phyloP scores from a whole-genome alignment of 2,113 vertebrate species.

The Otolemur garnettii region DNA sequence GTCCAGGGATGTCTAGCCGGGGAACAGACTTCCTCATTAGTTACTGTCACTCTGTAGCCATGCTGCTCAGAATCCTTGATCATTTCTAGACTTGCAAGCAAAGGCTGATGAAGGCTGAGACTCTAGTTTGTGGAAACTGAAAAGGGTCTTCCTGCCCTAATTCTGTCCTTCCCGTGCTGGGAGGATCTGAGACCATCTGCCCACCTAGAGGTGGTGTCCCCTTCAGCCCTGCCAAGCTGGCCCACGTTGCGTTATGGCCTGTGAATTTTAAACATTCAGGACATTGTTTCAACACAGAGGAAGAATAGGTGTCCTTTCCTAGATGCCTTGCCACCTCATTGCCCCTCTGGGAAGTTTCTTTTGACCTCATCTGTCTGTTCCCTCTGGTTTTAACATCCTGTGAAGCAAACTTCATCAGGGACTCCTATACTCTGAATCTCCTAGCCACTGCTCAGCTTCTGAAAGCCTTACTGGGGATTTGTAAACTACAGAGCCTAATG shows the following conservation, averaged over 20 bases:
- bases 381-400: background rate
- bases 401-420: background rate
- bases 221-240: background rate
- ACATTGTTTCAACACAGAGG: background rate
- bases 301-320: background rate
- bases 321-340: background rate
- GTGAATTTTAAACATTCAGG: background rate
- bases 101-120: background rate
- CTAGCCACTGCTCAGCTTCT: background rate
- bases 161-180: background rate
- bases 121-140: background rate
- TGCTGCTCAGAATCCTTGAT: background rate
- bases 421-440: background rate
- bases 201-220: background rate
- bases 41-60: background rate
- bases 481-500: background rate
- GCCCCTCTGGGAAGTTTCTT: background rate
- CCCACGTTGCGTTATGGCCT: background rate
- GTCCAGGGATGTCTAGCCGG: background rate
- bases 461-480: background rate
- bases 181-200: background rate
- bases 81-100: background rate
- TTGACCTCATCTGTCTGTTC: background rate
- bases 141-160: background rate
- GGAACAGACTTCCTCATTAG: background rate